These are phyloP conservation scores for Irena cyanogastra DNA, from an alignment of 2,113 vertebrate species.

Conservation along the genomic window DNA sequence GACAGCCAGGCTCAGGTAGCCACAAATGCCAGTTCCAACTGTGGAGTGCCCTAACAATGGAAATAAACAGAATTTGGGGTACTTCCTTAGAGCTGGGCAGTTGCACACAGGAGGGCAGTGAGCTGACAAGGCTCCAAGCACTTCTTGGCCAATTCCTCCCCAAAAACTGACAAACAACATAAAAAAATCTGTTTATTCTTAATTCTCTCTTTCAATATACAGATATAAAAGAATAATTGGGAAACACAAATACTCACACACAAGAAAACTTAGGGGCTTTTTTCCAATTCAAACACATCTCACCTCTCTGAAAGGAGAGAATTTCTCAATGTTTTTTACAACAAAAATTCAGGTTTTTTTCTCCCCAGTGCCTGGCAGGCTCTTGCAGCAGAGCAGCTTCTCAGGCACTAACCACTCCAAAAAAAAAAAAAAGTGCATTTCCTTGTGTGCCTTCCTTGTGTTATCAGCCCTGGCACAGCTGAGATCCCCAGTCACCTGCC, in stretches of 20 bases:
- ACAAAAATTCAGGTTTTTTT: background rate
- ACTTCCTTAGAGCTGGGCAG: background rate
- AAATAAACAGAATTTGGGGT: background rate
- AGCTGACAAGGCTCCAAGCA: background rate
- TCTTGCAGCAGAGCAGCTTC: background rate
- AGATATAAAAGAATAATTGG: background rate
- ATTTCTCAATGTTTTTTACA: fast-evolving
- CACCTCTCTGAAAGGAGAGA: background rate
- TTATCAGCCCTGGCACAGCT: conserved; percentile 68
- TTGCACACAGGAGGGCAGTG: background rate
- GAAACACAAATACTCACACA: background rate
- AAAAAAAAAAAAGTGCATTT: background rate
- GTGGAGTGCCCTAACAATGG: background rate
- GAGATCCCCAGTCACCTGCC: conserved; percentile 26
- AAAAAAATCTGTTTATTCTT: background rate
- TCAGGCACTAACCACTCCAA: background rate
- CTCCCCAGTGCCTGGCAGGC: background rate
- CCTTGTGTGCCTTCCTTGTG: background rate
- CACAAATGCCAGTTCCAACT: background rate
- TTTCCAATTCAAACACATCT: background rate
- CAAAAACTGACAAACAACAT: background rate
- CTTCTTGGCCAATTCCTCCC: background rate
- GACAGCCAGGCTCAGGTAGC: background rate
- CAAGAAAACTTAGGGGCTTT: too few species aligned
- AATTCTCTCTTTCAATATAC: background rate